A percentile compares a stretch with the other conserved stretches of the same genome.
phyloP scores from a whole-genome alignment of 2,888 invertebrate genomes.

The Melitaea athalia region DNA sequence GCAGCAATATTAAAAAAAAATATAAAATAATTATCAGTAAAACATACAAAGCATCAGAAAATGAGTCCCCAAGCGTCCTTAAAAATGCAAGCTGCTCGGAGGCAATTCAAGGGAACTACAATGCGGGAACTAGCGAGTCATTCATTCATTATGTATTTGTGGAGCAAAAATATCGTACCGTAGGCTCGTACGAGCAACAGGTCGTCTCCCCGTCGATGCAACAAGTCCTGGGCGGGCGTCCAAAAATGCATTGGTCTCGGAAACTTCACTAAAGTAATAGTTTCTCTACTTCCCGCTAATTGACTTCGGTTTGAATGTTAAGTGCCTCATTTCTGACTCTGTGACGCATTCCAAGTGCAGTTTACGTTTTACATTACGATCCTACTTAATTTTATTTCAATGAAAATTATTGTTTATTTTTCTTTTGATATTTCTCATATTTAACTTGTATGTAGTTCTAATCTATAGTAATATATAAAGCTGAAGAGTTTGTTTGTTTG shows the following conservation, averaged over 20 bases:
- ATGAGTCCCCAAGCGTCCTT: slow-evolving; percentile 41
- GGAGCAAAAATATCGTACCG: slow-evolving; percentile 71
- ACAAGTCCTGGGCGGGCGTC: slow-evolving; percentile 81
- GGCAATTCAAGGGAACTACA: slow-evolving; percentile 58
- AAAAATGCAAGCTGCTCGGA: slow-evolving; percentile 47
- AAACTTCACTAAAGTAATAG: slow-evolving; percentile 52
- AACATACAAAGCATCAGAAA: slow-evolving; percentile 33
- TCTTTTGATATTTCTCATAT: neutral
- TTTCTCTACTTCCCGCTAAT: slow-evolving; percentile 40
- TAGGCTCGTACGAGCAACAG: slow-evolving; percentile 69
- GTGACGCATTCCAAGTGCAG: slow-evolving; percentile 28
- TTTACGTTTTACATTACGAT: neutral
- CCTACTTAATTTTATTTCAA: neutral
- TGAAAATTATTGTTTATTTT: neutral
- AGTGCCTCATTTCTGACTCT: slow-evolving; percentile 42
- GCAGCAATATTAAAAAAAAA: slow-evolving; percentile 19
- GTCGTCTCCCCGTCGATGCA: slow-evolving; percentile 67
- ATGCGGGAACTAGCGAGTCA: slow-evolving; percentile 65
- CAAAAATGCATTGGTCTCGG: slow-evolving; percentile 78
- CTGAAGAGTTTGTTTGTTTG: no score
- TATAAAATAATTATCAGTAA: slow-evolving; percentile 31
- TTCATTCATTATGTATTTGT: slow-evolving; percentile 81
- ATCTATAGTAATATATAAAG: no score
- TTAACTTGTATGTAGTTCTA: no score
- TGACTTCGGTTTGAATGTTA: slow-evolving; percentile 50